Evolutionary conservation across 2,113 vertebrate species (phyloP).

Genomic region (Peromyscus californicus): DNA sequence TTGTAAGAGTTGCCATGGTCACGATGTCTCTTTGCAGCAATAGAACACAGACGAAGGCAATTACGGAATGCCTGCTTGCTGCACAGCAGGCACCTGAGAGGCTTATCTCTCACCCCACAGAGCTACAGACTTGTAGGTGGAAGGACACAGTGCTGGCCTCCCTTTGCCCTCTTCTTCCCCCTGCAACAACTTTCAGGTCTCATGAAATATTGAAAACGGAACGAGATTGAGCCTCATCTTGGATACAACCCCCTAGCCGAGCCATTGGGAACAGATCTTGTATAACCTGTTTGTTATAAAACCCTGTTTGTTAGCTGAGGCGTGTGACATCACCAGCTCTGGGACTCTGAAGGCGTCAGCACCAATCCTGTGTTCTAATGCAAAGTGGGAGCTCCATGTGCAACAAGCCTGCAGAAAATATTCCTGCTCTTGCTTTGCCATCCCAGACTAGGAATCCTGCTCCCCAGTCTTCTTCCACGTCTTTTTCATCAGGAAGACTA

Average conservation of each 20-base stretch:
- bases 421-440: rapidly evolving
- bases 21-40: neutral
- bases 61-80: neutral
- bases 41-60: neutral
- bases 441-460: neutral
- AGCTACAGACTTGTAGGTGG: neutral
- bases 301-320: neutral
- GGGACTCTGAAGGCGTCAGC: rapidly evolving
- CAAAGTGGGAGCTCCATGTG: rapidly evolving
- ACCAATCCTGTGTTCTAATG: too few species aligned
- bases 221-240: neutral
- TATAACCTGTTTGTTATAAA: too few species aligned
- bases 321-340: neutral
- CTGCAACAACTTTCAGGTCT: neutral
- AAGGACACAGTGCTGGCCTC: neutral
- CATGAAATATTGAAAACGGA: neutral
- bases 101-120: neutral
- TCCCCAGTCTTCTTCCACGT: neutral
- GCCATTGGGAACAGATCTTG: neutral
- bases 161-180: neutral
- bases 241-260: neutral
- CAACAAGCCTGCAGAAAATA: rapidly evolving
- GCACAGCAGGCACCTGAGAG: too few species aligned
- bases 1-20: neutral
- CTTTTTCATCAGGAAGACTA: too few species aligned